phyloP scores from a whole-genome alignment of 1,140 invertebrate genomes.

The Trinorchestia longiramus region DNA sequence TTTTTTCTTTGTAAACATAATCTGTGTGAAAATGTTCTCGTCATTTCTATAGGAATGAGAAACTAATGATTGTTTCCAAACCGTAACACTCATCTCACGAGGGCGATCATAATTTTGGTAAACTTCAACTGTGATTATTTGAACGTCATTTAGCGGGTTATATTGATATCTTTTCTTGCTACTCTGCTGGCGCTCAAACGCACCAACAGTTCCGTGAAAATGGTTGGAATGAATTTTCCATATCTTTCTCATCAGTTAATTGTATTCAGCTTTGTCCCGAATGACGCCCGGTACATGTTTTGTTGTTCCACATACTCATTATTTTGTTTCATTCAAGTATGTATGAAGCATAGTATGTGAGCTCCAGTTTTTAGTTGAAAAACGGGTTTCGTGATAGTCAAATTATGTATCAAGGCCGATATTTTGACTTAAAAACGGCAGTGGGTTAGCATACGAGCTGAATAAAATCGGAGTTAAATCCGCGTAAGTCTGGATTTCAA shows the following conservation, averaged over 20 bases:
- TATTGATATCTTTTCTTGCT: background rate
- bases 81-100: background rate
- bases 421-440: background rate
- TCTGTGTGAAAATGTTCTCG: background rate
- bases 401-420: background rate
- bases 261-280: background rate
- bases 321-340: background rate
- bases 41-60: too few species aligned
- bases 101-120: background rate
- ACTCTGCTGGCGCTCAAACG: background rate
- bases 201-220: background rate
- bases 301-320: background rate
- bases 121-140: background rate
- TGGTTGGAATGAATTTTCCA: background rate
- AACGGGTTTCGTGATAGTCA: background rate
- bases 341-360: background rate
- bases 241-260: background rate
- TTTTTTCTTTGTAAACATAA: too few species aligned
- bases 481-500: too few species aligned
- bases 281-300: background rate
- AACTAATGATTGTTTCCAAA: background rate
- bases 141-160: background rate
- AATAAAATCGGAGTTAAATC: background rate
- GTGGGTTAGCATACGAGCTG: background rate
- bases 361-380: background rate